A percentile compares a stretch with the other conserved stretches of the same genome.
These are phyloP conservation scores for Drosophila tropicalis DNA, from an alignment of 1,140 invertebrate species.

Conservation along the genomic window DNA sequence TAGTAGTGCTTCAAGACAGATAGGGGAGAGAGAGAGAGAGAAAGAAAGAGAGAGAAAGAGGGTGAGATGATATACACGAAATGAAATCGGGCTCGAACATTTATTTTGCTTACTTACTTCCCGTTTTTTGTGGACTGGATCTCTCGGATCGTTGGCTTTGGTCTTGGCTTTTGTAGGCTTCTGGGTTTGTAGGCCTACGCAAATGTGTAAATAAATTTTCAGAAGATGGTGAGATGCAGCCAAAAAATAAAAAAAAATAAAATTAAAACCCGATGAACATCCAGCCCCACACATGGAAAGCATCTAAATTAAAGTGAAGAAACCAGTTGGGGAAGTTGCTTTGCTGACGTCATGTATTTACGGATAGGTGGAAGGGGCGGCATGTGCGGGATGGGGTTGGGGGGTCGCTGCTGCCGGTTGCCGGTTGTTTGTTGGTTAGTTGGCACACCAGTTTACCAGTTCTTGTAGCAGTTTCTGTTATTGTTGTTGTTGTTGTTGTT, in stretches of 20 bases:
- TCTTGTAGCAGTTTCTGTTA: conserved; percentile 58
- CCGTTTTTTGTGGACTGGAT: conserved; percentile 36
- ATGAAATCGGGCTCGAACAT: conserved; percentile 21
- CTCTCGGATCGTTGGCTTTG: conserved; percentile 20
- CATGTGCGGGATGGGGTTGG: conserved; percentile 33
- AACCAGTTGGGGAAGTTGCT: conserved; percentile 69
- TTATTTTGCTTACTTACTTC: conserved; percentile 30
- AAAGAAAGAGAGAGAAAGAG: no score
- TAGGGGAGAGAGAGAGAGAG: no score
- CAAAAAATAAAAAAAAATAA: conserved; percentile 21
- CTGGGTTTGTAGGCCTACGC: conserved; percentile 78
- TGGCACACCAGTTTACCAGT: conserved; percentile 71
- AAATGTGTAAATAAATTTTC: conserved; percentile 69
- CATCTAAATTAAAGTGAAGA: conserved; percentile 74
- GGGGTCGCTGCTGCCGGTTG: conserved; percentile 53
- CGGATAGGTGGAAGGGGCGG: conserved; percentile 16
- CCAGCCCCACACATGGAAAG: conserved; percentile 63
- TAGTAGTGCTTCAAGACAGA: conserved; percentile 16
- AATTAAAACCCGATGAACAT: conserved; percentile 49
- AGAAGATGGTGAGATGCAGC: conserved; percentile 37
- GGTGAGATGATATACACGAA: conserved; percentile 16
- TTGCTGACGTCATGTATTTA: conserved; percentile 67
- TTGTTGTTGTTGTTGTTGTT: conserved; percentile 45
- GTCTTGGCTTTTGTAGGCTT: conserved; percentile 58
- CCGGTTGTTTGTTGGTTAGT: conserved; percentile 24